phyloP scores from a whole-genome alignment of 2,797 vertebrate species.

The Meriones psammophilus region DNA sequence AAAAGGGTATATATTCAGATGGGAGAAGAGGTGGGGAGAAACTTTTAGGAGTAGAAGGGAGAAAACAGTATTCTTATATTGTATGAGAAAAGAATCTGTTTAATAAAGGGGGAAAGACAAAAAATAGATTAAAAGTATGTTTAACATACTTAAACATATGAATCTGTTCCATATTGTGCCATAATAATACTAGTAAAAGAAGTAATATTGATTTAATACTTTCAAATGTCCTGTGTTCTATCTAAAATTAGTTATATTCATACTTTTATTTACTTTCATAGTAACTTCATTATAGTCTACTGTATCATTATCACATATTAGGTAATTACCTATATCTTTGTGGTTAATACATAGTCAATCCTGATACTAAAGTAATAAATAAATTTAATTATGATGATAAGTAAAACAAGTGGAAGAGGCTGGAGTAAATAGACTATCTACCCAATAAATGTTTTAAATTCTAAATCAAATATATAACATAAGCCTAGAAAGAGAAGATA shows the following conservation, averaged over 20 bases:
- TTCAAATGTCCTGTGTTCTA: background rate
- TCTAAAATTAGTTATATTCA: background rate
- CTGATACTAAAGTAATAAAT: background rate
- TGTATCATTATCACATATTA: background rate
- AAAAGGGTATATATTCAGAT: background rate
- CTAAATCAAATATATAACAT: background rate
- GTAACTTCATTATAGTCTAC: background rate
- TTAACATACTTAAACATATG: background rate
- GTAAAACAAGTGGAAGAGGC: background rate
- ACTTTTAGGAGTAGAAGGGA: background rate
- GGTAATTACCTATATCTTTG: background rate
- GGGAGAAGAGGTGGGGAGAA: accelerated
- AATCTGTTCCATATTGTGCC: background rate
- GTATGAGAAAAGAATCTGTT: background rate
- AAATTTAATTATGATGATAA: background rate
- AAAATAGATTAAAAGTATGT: background rate
- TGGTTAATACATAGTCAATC: background rate
- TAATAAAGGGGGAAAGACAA: background rate
- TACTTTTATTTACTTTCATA: constrained; percentile 37
- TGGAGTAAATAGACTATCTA: background rate
- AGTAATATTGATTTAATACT: constrained; percentile 4
- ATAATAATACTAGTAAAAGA: background rate
- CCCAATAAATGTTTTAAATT: constrained; percentile 1
- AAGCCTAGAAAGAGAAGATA: constrained; percentile 12
- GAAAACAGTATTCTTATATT: background rate